Evolutionary conservation across 2,888 invertebrate genomes (phyloP), one percentile per base, ranked within the genome.

Genomic region (Blera fallax): DNA sequence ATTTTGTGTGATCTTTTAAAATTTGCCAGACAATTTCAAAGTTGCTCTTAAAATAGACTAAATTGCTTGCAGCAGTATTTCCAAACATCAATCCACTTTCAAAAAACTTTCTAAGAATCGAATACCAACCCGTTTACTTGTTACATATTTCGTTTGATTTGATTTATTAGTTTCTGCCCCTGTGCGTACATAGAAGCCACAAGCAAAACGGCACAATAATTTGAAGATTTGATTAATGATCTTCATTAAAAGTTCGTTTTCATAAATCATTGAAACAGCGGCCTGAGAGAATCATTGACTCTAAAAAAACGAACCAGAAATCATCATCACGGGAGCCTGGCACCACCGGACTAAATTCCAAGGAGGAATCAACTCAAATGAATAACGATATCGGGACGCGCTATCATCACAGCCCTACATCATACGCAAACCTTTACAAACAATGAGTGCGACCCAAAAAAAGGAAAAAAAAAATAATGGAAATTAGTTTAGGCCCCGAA

Each of bases 161-260:
- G 85, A 85, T 85, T 85, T 85, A 85, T 85, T 85, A 40, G 70
- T 80, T 77, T 80, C 16, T 80, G 80, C 80, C 85, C 67, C 85
- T 72, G 85, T 85, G 76, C 60, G 52, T 60, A 76, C 34, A 52
- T 70, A 62, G 70, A 85, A 84, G 79, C 84, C 84, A 80, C 84
- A 84, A 80, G 76, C 84, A 84, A 84, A 84, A 84, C 79, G 79
- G 84, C 84, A 80, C 74, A 84, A 70, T 64, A 84, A 74, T 84
- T 84, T 85, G 85, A 80, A 58, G 70, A 77, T 72, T 80, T 85
- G 85, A 85, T 85, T 85, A 85, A 85, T 85, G 85, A 52, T 85
- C 80, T 80, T 72, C 80, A 85, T 85, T 85, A 85, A 85, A 85
- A 85, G 80, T 85, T 85, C 80, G 72, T 85, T 85, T 85, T 77